Evolutionary conservation across 2,797 vertebrate species (phyloP), one percentile per base, ranked within the genome.

Genomic region (Onychomys leucogaster): DNA sequence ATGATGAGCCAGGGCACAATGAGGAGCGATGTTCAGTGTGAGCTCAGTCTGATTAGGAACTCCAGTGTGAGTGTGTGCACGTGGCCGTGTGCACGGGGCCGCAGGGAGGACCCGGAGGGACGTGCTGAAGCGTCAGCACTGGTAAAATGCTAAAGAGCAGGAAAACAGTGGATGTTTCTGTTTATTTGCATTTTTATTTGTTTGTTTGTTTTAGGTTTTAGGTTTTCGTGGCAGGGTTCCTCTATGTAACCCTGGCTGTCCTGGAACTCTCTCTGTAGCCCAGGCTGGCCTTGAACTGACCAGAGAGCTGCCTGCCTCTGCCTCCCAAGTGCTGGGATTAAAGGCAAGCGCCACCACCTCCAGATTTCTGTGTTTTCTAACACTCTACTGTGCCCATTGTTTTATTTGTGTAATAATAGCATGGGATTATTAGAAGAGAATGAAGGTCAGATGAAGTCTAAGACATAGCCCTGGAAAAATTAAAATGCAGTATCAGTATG

Each of bases 391-490:
- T 41, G 3, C 41, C 67, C 57, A 46, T 86, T 93, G 46, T 69
- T 95, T 69, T 34, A 52, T 86, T 96, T 89, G 41, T 90, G 6
- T 90, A 80, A 71, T 76, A 87, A 52, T 91, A 83, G 90, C 80
- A 86, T 16, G 23, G 55, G 10, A 29, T 90, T 85, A 61, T 94
- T 95, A 95, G 80, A 96, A 91, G 25, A 57, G 32, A 77, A 93
- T 29, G 27, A 55, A 87, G n/a, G 80, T 46, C n/a, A 71, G 21
- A 32, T 57, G 55, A 89, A 37, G 3, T 71, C 23, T 65, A 73
- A 32, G 49, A 7, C 65, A 41, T 52, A 49, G n/a, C 57, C 14
- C 37, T 65, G 11, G 59, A 52, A 94, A 77, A 93, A 49, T 5
- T 27, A 37, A 94, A 34, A 19, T 29, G 7, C n/a, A 80, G 32